Conservation (phyloP, 2,113 vertebrate species). For the Tyrannus savana region DNA sequence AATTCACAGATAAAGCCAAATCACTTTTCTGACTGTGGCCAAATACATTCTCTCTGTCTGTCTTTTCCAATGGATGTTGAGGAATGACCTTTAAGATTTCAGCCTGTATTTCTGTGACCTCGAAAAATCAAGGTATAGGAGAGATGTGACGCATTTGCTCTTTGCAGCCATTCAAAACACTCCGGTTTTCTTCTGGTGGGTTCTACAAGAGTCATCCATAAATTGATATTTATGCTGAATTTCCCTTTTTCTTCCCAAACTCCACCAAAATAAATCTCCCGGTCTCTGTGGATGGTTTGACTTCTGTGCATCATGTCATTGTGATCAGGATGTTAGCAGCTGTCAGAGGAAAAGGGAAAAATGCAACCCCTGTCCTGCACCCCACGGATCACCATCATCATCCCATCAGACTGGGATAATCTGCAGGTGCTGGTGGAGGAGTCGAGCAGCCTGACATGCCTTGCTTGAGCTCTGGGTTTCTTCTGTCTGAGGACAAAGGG, state of each 20-base stretch:
- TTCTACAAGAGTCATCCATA: background rate
- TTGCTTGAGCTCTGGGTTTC: background rate
- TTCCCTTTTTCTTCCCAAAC: background rate
- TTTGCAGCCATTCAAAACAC: background rate
- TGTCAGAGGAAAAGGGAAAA: background rate
- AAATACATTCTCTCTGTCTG: background rate
- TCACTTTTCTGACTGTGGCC: background rate
- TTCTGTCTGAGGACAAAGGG: background rate
- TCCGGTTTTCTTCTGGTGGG: accelerated
- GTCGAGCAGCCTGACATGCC: background rate
- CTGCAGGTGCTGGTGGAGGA: background rate
- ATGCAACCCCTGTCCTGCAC: accelerated
- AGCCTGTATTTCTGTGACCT: background rate
- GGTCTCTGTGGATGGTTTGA: background rate
- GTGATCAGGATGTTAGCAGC: background rate
- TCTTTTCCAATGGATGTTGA: background rate
- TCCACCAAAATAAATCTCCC: background rate
- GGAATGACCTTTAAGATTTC: background rate
- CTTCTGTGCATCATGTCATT: accelerated
- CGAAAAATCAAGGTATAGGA: background rate
- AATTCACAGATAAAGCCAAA: background rate
- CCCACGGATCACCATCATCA: background rate
- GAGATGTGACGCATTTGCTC: background rate
- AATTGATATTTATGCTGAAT: accelerated
- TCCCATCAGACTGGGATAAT: background rate